Evolutionary conservation across 2,888 invertebrate species (phyloP).

Genomic region (Entomobrya multifasciata): DNA sequence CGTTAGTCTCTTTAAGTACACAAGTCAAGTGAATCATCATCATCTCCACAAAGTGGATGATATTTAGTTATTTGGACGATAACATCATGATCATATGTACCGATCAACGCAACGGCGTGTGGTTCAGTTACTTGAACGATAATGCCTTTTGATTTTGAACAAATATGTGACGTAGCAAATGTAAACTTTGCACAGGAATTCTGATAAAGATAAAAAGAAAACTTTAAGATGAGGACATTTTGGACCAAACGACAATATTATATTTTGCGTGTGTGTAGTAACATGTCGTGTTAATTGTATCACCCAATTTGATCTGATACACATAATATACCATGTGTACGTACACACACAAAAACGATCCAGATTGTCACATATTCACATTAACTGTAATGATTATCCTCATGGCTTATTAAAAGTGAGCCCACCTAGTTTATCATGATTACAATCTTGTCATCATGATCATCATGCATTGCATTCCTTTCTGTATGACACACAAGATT

Average conservation of each 20-base stretch:
- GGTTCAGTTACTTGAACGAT: background rate
- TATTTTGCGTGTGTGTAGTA: too few relatives aligned
- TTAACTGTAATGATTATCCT: constrained; percentile 21
- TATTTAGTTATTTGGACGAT: constrained; percentile 4
- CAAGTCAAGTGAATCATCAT: constrained; percentile 53
- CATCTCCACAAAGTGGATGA: constrained; percentile 42
- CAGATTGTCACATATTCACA: background rate
- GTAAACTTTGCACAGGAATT: background rate
- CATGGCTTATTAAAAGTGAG: constrained; percentile 45
- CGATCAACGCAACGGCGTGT: background rate
- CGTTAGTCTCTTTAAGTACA: constrained; percentile 60
- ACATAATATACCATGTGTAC: too few relatives aligned
- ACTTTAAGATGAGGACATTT: background rate
- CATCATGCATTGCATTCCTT: constrained; percentile 12
- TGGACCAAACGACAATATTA: too few relatives aligned
- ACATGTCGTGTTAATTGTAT: too few relatives aligned
- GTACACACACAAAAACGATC: background rate
- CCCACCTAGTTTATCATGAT: constrained; percentile 65
- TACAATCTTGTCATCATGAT: constrained; percentile 14
- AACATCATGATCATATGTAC: background rate
- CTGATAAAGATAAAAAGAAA: background rate
- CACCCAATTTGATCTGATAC: background rate
- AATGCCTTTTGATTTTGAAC: constrained; percentile 24
- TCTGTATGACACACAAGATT: constrained; percentile 4
- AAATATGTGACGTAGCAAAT: constrained; percentile 10